Conservation (phyloP, 2,888 invertebrate species). For the Eucriotettix oculatus region DNA sequence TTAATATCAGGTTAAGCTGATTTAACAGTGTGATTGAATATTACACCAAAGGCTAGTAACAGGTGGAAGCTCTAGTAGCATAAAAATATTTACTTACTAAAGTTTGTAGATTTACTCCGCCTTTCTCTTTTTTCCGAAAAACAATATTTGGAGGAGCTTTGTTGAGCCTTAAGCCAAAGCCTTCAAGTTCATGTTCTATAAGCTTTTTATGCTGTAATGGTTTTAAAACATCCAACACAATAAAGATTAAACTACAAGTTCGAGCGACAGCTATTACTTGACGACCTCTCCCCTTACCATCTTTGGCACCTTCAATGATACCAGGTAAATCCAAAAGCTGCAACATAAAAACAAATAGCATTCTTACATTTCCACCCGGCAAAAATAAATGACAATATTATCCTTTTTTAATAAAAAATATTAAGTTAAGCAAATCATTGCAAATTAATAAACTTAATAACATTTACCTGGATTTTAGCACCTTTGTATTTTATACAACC, state of each 20-base stretch:
- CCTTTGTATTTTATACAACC: slow-evolving; percentile 99
- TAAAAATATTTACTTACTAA: slow-evolving; percentile 40
- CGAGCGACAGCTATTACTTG: slow-evolving; percentile 98
- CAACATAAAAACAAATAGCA: slow-evolving; percentile 10
- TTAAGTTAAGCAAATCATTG: no score
- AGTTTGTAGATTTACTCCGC: slow-evolving; percentile 88
- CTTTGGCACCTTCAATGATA: slow-evolving; percentile 99
- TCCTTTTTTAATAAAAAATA: no score
- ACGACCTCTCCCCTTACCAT: slow-evolving; percentile 96
- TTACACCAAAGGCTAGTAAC: no score
- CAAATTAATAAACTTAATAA: not conserved
- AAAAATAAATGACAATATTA: no score
- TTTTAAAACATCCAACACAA: slow-evolving; percentile 93
- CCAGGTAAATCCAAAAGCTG: slow-evolving; percentile 95
- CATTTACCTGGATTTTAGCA: slow-evolving; percentile 83
- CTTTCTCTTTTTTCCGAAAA: slow-evolving; percentile 94
- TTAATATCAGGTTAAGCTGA: no score
- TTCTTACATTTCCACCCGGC: no score
- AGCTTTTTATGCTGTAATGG: slow-evolving; percentile 91
- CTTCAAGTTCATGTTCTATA: slow-evolving; percentile 96
- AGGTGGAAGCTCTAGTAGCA: no score
- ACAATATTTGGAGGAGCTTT: slow-evolving; percentile 95
- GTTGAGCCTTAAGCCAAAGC: slow-evolving; percentile 90
- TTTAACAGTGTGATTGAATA: no score
- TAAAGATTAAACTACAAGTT: slow-evolving; percentile 94